Conservation (phyloP, 2,113 vertebrate genomes). For the Pterocles gutturalis region DNA sequence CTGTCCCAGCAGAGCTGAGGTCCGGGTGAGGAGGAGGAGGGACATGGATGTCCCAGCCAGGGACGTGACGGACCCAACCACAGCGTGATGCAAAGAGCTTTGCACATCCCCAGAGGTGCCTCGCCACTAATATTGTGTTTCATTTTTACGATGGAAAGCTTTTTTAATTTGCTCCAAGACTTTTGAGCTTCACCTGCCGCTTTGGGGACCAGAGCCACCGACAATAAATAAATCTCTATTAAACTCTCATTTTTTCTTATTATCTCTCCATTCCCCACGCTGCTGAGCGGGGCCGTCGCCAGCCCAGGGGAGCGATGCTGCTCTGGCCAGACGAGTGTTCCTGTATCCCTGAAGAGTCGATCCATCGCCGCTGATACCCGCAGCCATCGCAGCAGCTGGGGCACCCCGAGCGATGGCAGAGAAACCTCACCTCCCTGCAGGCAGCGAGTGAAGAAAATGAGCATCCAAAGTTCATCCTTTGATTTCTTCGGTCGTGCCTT, state of each 20-base stretch:
- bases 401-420: not conserved
- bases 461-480: rapidly evolving
- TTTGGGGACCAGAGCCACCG: not conserved
- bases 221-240: rapidly evolving
- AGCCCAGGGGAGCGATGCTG: not conserved
- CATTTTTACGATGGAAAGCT: rapidly evolving
- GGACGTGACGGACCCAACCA: not conserved
- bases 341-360: no score
- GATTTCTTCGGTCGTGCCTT: no score
- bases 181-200: not conserved
- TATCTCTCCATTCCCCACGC: rapidly evolving
- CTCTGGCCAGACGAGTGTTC: not conserved
- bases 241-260: not conserved
- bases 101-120: not conserved
- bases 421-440: not conserved
- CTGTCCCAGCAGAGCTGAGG: not conserved
- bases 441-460: rapidly evolving
- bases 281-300: not conserved
- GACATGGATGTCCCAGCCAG: not conserved
- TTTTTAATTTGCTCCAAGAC: not conserved
- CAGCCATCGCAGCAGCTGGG: not conserved
- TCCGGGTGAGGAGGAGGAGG: rapidly evolving
- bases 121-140: rapidly evolving
- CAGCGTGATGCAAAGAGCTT: rapidly evolving
- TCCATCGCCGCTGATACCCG: not conserved